Conservation (phyloP, 2,113 vertebrate genomes). For the Phainopepla nitens region DNA sequence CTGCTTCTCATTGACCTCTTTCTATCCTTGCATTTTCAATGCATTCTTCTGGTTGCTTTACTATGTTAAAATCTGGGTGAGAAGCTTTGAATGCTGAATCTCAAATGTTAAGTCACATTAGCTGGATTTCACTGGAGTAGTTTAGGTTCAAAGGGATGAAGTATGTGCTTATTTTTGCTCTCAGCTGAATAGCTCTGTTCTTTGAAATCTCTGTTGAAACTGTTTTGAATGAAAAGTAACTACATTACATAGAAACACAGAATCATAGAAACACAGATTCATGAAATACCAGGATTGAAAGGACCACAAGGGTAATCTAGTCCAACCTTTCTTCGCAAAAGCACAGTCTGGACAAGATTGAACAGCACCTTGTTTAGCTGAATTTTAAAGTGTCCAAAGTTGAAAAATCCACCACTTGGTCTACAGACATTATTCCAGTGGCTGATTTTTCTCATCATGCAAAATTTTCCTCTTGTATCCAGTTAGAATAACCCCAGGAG, state of each 20-base stretch:
- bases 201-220: neutral
- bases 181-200: neutral
- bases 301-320: neutral
- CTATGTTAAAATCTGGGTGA: neutral
- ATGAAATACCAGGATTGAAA: neutral
- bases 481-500: neutral
- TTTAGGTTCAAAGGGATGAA: neutral
- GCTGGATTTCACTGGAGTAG: neutral
- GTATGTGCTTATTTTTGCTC: neutral
- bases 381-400: neutral
- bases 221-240: neutral
- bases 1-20: conserved; percentile 27
- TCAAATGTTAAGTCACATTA: neutral
- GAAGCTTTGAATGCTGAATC: neutral
- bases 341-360: neutral
- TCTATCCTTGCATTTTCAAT: conserved; percentile 14
- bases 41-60: neutral
- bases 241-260: neutral
- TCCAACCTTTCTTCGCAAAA: neutral
- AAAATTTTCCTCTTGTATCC: neutral
- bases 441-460: neutral
- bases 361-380: neutral
- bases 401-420: neutral
- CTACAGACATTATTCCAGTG: neutral
- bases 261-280: neutral